Percentiles rank a stretch among this genome's conserved stretches.
These are phyloP conservation scores for Colletes latitarsis DNA, from an alignment of 1,140 invertebrate species.

Conservation along the genomic window DNA sequence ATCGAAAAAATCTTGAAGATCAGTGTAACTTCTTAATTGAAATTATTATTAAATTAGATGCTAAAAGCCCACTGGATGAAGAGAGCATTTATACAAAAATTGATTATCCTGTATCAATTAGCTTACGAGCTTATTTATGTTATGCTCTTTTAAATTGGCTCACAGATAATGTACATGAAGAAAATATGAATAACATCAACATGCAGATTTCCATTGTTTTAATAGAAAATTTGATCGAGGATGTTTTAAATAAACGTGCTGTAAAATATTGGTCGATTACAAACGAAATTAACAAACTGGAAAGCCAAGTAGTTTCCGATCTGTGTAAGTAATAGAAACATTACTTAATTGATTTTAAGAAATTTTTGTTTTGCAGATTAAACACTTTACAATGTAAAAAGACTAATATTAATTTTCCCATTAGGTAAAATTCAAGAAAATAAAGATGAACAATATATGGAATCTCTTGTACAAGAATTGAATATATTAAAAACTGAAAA, in stretches of 20 bases:
- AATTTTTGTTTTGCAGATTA: neutral
- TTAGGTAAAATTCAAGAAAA: constrained; percentile 21
- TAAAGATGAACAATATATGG: neutral
- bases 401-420: neutral
- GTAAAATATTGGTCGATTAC: constrained; percentile 65
- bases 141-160: constrained; percentile 71
- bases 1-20: constrained; percentile 28
- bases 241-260: constrained; percentile 64
- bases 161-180: constrained; percentile 38
- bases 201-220: constrained; percentile 13
- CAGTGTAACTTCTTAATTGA: constrained; percentile 54
- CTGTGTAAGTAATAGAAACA: constrained; percentile 55
- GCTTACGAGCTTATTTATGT: constrained; percentile 75
- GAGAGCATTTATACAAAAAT: constrained; percentile 62
- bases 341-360: constrained; percentile 25
- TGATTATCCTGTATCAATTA: constrained; percentile 54
- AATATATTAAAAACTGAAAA: constrained; percentile 65
- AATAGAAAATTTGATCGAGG: constrained; percentile 66
- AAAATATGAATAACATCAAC: constrained; percentile 31
- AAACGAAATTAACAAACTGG: constrained; percentile 68
- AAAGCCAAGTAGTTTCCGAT: constrained; percentile 52
- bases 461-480: constrained; percentile 56
- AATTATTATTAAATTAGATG: constrained; percentile 65
- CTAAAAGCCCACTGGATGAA: constrained; percentile 47
- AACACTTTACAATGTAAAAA: no score